phyloP scores from a whole-genome alignment of 2,113 vertebrate genomes.

The Nothocercus julius region DNA sequence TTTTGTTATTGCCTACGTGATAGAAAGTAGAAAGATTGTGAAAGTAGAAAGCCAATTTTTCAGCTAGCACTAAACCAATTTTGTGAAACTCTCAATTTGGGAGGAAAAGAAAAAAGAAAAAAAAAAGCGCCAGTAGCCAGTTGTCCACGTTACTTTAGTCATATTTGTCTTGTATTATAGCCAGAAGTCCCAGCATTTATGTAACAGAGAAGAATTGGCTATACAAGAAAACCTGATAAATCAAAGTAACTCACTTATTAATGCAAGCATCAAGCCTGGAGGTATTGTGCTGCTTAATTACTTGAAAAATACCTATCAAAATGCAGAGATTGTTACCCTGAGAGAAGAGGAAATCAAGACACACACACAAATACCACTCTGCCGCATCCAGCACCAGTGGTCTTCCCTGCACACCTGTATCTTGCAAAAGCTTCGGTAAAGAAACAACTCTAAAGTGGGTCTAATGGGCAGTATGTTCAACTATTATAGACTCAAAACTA shows the following conservation, averaged over 20 bases:
- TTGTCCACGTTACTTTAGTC: background rate
- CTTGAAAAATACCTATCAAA: background rate
- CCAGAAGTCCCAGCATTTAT: background rate
- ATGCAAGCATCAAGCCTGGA: background rate
- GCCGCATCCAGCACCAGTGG: background rate
- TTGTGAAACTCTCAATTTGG: background rate
- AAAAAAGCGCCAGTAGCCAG: rapidly evolving
- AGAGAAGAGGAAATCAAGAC: background rate
- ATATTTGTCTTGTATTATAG: background rate
- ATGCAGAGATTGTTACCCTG: background rate
- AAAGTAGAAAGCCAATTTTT: background rate
- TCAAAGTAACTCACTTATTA: background rate
- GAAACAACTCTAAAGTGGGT: background rate
- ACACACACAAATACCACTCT: background rate
- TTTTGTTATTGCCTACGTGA: background rate
- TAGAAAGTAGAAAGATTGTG: background rate
- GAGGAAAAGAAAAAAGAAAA: background rate
- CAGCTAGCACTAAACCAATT: background rate
- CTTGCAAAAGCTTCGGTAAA: background rate
- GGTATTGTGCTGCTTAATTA: background rate
- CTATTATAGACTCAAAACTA: background rate
- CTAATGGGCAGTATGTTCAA: background rate
- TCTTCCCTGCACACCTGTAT: rapidly evolving
- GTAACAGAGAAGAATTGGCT: background rate
- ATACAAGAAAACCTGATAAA: background rate